Percentiles rank a stretch among this genome's conserved stretches.
phyloP scores from a whole-genome alignment of 2,113 vertebrate species.

The Pachyramphus minor region DNA sequence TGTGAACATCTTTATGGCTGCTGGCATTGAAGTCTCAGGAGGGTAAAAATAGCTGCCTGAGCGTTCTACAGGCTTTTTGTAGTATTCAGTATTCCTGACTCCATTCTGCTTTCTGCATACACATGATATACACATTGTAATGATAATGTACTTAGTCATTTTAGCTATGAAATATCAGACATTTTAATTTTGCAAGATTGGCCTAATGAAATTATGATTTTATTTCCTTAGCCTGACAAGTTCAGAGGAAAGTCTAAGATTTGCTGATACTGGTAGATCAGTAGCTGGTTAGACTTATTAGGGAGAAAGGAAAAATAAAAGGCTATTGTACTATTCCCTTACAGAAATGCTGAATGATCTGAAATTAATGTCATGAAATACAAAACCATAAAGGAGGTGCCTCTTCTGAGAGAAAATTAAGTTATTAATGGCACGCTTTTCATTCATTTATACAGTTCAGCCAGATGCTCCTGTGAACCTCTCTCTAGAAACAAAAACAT shows the following conservation, averaged over 20 bases:
- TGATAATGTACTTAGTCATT: neutral
- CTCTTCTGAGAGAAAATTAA: neutral
- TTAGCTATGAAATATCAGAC: neutral
- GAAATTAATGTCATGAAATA: neutral
- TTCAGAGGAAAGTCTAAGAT: neutral
- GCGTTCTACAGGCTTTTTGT: neutral
- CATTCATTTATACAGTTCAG: conserved; percentile 76
- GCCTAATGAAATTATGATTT: neutral
- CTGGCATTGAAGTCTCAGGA: neutral
- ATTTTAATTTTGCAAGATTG: neutral
- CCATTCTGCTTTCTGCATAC: neutral
- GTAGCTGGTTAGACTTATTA: neutral
- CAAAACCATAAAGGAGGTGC: neutral
- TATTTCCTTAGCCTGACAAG: neutral
- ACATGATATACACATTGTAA: neutral
- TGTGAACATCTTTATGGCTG: neutral
- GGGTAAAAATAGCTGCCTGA: neutral
- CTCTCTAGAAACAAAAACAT: conserved; percentile 63
- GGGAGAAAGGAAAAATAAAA: neutral
- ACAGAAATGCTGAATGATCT: neutral
- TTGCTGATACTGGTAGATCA: neutral
- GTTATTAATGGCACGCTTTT: conserved; percentile 15
- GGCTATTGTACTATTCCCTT: neutral
- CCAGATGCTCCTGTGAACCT: conserved; percentile 85
- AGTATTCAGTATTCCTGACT: neutral